A percentile compares a stretch with the other conserved stretches of the same genome.
Conservation (phyloP, 2,113 vertebrate species). For the Heptranchias perlo region DNA sequence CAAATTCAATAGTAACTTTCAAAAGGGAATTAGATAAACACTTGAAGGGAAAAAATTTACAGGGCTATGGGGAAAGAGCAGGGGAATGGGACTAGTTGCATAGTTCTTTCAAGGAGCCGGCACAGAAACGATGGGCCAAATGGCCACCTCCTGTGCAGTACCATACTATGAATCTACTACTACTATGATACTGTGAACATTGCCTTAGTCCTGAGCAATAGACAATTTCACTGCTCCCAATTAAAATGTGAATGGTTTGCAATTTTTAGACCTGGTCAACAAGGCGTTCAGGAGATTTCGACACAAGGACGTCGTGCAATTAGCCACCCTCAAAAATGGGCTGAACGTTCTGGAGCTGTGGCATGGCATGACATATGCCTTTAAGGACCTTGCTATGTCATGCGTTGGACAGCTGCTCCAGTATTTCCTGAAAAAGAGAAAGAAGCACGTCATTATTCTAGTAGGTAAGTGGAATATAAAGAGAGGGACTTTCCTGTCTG, state of each 20-base stretch:
- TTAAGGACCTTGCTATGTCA: slow-evolving; percentile 85
- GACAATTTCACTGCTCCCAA: not conserved
- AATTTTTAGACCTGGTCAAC: slow-evolving; percentile 60
- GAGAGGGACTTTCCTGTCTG: not conserved
- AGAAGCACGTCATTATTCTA: slow-evolving; percentile 63
- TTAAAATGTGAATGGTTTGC: not conserved
- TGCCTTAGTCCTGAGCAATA: not conserved
- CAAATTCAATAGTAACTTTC: no score
- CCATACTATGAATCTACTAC: no score
- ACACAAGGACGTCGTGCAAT: slow-evolving; percentile 59
- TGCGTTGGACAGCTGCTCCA: slow-evolving; percentile 75
- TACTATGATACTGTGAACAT: no score
- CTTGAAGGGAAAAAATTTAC: no score
- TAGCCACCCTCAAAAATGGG: slow-evolving; percentile 59
- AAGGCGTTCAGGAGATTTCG: slow-evolving; percentile 72
- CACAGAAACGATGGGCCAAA: no score
- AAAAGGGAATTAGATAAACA: no score
- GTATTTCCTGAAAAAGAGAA: slow-evolving; percentile 72
- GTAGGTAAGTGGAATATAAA: slow-evolving; percentile 65
- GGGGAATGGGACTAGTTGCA: no score
- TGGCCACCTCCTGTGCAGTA: no score
- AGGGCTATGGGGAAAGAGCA: no score
- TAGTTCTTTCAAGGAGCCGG: no score
- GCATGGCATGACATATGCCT: slow-evolving; percentile 75
- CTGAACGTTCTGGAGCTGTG: slow-evolving; percentile 82